Evolutionary conservation across 2,797 vertebrate genomes (phyloP).

Genomic region (Artibeus lituratus): DNA sequence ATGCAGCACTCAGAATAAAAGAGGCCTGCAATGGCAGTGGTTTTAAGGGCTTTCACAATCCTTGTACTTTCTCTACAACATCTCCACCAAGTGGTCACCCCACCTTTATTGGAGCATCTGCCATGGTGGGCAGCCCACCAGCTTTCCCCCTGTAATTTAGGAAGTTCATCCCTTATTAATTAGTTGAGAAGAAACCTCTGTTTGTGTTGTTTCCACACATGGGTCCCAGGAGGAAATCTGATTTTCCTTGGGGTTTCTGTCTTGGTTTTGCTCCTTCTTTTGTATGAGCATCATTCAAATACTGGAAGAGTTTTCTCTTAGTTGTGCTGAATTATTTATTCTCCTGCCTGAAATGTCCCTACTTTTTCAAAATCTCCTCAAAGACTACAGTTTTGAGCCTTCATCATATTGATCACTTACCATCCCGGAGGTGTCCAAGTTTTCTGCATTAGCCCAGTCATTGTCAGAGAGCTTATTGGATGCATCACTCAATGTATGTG

Average conservation of each 20-base stretch:
- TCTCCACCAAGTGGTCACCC: conserved; percentile 48
- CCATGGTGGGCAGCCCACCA: neutral
- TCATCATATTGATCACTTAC: neutral
- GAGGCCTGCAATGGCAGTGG: neutral
- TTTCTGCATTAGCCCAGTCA: neutral
- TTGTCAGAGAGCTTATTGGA: neutral
- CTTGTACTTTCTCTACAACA: conserved; percentile 50
- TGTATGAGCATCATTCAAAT: neutral
- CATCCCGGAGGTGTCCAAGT: neutral
- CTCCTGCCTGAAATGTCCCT: neutral
- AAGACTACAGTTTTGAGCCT: neutral
- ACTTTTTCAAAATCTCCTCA: neutral
- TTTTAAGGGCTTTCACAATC: neutral
- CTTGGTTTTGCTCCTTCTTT: neutral
- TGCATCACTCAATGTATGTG: neutral
- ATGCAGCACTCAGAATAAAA: neutral
- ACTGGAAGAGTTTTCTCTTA: neutral
- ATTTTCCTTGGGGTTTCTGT: neutral
- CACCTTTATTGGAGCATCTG: neutral
- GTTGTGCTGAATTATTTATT: neutral
- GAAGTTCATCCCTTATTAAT: neutral
- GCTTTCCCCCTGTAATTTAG: neutral
- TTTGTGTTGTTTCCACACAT: neutral
- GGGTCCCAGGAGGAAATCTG: neutral
- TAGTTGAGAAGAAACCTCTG: neutral